Base-by-base conservation (phyloP, 2,888 invertebrate genomes). In the Pterobdella sp. region DNA sequence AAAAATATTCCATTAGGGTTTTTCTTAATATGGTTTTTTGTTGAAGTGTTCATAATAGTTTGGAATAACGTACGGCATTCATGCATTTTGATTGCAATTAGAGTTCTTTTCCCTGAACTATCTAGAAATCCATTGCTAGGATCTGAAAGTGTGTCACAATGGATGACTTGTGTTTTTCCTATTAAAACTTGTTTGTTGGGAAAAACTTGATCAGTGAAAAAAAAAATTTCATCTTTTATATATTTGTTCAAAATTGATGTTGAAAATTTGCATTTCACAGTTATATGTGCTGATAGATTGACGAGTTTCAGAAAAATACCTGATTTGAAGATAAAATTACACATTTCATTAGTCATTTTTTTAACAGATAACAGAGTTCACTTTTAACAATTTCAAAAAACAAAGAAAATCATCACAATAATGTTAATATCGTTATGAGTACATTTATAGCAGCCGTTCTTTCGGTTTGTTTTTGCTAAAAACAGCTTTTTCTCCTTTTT, bases 1-100 rank as follows among this genome's bases (percentile, higher is more conserved):
- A 75, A 78, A 72, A 78, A 78, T 36, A 73, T 74, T 3, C 78
- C 78, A 64, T 76, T 76, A 64, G 77, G 77, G 60, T 78, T 78
- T 65, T 78, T 78, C 29, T 77, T 74, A 14, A 75, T 77, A n/a
- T 77, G 67, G 3, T 70, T 72, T 1, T 72, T 70, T 2, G 76
- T 72, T 1, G 75, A 74, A 3, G 74, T 76, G 66, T 77, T 77
- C n/a, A 77, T 71, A 10, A 32, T 34, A 31, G 67, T 68, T 42
- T 76, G 75, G 42, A 73, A 76, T n/a, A 73, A 68, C 4, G 74
- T 75, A 14, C 60, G 56, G 49, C 74, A 74, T 29, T 70, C 67
- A 29, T 56, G 72, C 52, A 78, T 69, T 34, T 73, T 72, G 0
- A 78, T 66, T 68, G 77, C 77, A 0, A 78, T 49, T 56, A 78